Conservation (phyloP, 2,113 vertebrate genomes). For the Motacilla tschutschensis region DNA sequence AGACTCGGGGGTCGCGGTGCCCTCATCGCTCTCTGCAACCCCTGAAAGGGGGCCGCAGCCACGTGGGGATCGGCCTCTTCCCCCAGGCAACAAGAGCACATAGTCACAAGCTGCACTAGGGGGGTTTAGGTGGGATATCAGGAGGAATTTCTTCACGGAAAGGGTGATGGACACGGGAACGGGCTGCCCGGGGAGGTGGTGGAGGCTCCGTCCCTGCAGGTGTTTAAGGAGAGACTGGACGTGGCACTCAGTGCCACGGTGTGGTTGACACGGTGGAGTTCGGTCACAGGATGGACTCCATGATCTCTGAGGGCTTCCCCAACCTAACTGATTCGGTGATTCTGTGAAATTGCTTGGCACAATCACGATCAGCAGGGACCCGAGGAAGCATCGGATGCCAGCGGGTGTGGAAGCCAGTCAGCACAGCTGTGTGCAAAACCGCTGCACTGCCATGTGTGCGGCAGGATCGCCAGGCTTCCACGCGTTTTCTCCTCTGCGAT, state of each 20-base stretch:
- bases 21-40: fast-evolving
- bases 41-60: not conserved
- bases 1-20: no score
- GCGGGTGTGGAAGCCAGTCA: not conserved
- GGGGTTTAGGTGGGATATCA: no score
- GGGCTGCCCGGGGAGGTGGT: not conserved
- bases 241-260: not conserved
- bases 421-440: not conserved
- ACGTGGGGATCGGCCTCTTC: not conserved
- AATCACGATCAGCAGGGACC: fast-evolving
- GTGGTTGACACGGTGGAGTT: not conserved
- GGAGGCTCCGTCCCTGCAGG: not conserved
- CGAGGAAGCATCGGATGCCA: not conserved
- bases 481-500: fast-evolving
- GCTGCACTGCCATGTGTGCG: fast-evolving
- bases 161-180: not conserved
- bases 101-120: not conserved
- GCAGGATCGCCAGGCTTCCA: not conserved
- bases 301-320: not conserved
- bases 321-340: not conserved
- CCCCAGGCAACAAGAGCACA: not conserved
- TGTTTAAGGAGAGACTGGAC: not conserved
- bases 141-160: not conserved
- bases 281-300: not conserved
- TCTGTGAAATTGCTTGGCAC: not conserved